Conservation (phyloP, 2,113 vertebrate genomes). For the Pogona vitticeps region DNA sequence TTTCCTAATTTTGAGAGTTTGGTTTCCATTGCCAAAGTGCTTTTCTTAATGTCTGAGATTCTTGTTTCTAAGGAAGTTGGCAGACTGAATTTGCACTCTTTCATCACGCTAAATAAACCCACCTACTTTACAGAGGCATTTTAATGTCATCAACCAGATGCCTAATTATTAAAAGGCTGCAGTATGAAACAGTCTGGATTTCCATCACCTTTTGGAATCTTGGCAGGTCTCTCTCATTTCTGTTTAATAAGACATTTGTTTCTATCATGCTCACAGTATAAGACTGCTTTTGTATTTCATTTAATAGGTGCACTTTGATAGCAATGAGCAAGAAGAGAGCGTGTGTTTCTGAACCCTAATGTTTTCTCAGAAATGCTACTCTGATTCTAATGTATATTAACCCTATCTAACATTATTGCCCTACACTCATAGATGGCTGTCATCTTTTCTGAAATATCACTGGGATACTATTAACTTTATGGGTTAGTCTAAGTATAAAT, state of each 20-base stretch:
- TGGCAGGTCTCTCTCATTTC: slow-evolving; percentile 5
- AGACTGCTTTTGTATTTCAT: background rate
- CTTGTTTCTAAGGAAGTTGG: background rate
- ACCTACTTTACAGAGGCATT: background rate
- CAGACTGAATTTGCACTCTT: background rate
- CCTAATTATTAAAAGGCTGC: background rate
- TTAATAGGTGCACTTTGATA: background rate
- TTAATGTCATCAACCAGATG: background rate
- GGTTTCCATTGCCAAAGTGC: slow-evolving; percentile 26
- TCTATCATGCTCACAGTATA: background rate
- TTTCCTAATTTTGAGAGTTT: background rate
- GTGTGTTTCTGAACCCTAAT: slow-evolving; percentile 17
- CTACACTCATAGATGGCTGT: slow-evolving; percentile 3
- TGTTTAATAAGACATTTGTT: background rate
- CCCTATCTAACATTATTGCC: accelerated
- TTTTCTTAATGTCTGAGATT: background rate
- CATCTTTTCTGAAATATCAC: background rate
- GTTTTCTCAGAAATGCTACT: background rate
- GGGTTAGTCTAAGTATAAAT: background rate
- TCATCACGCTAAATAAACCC: background rate
- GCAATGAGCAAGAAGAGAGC: accelerated
- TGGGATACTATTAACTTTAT: background rate
- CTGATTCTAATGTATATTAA: background rate
- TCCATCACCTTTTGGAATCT: background rate
- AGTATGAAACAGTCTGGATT: background rate